Evolutionary conservation across 1,140 invertebrate genomes (phyloP).

Genomic region (Tenebrio molitor): DNA sequence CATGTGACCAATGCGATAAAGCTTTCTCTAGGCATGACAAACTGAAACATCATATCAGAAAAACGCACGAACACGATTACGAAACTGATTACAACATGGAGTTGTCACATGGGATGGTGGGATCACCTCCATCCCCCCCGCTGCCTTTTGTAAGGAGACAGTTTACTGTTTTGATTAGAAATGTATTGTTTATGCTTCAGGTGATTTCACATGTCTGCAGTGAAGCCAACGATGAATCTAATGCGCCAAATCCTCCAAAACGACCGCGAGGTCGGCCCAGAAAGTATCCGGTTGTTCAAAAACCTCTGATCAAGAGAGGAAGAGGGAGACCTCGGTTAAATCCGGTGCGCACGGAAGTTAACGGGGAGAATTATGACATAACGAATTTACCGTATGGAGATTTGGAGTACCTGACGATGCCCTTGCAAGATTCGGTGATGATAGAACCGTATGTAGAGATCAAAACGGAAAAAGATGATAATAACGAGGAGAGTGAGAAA

Average conservation of each 20-base stretch:
- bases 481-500: constrained; percentile 21
- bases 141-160: constrained; percentile 31
- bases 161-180: no score
- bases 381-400: constrained; percentile 72
- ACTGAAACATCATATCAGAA: constrained; percentile 70
- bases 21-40: constrained; percentile 76
- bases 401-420: constrained; percentile 70
- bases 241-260: constrained; percentile 7
- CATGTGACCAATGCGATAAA: constrained; percentile 73
- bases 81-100: constrained; percentile 23
- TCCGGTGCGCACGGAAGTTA: not conserved
- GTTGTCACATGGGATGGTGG: not conserved
- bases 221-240: constrained; percentile 2
- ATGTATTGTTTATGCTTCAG: constrained; percentile 4
- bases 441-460: constrained; percentile 62
- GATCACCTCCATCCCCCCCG: not conserved
- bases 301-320: constrained; percentile 14
- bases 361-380: constrained; percentile 69
- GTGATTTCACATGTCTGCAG: constrained; percentile 41
- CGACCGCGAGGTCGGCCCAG: constrained; percentile 20
- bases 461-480: constrained; percentile 52
- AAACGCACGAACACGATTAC: constrained; percentile 54
- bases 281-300: constrained; percentile 11
- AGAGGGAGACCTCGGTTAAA: constrained; percentile 22
- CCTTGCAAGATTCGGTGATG: constrained; percentile 47